A percentile compares a stretch with the other conserved stretches of the same genome.
phyloP scores from a whole-genome alignment of 1,140 invertebrate species.

The Tetramorium simillimum region DNA sequence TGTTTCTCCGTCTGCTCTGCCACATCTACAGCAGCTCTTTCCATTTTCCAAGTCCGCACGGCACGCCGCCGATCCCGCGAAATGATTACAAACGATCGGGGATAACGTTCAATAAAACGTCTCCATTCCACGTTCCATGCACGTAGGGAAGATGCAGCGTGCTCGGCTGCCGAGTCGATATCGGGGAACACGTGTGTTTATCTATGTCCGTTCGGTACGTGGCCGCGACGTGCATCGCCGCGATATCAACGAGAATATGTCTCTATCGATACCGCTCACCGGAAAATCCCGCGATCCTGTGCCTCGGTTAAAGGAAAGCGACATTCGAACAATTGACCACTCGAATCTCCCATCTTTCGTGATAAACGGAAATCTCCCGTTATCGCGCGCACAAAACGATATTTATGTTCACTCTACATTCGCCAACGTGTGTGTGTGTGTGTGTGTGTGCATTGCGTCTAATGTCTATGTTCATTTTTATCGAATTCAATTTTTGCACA shows the following conservation, averaged over 20 bases:
- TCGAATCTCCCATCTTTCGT: not conserved
- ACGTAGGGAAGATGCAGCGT: constrained; percentile 59
- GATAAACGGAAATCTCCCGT: not conserved
- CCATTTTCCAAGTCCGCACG: constrained; percentile 72
- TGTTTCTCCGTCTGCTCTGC: not conserved
- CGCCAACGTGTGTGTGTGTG: not conserved
- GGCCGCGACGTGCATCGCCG: constrained; percentile 18
- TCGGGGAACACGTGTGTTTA: constrained; percentile 57
- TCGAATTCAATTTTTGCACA: not conserved
- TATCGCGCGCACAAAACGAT: not conserved
- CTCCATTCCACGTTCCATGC: constrained; percentile 66
- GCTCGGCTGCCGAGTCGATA: constrained; percentile 60
- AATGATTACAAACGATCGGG: constrained; percentile 76
- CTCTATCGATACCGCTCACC: constrained; percentile 33
- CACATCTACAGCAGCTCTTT: constrained; percentile 46
- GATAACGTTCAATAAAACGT: constrained; percentile 77
- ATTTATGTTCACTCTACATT: not conserved
- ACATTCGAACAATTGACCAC: constrained; percentile 43
- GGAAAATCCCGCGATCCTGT: constrained; percentile 4
- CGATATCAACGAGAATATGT: constrained; percentile 54
- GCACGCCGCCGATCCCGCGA: constrained; percentile 57
- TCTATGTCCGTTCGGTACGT: constrained; percentile 23
- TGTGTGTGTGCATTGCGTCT: too few relatives aligned
- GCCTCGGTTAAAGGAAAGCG: constrained; percentile 20
- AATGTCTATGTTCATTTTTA: not conserved